Evolutionary conservation across 2,113 vertebrate species (phyloP), one percentile per base, ranked within the genome.

Genomic region (Bagarius yarrelli): DNA sequence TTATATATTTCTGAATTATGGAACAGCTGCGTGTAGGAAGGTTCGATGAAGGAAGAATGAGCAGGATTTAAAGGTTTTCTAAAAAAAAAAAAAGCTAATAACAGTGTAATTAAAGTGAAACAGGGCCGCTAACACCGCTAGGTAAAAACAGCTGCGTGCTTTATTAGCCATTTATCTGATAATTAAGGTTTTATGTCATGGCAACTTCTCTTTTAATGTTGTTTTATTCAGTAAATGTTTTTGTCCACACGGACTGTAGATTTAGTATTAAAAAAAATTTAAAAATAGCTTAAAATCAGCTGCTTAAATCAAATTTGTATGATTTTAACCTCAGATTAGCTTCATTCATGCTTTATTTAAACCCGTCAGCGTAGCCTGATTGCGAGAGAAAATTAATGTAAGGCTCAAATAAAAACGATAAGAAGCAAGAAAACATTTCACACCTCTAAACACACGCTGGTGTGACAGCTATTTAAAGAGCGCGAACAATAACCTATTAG

Each of bases 401-500:
- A 55, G 57, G 57, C 50, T 60, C 30, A 66, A 81, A 84, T 34
- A 63, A 25, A 55, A 52, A 80, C 61, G 52, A 77, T 79, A 60
- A 83, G 25, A 77, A 69, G 53, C 72, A 72, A 77, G 71, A 64
- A 79, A 44, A 76, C 59, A 13, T 72, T 53, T 53, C 19, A 61
- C 67, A 72, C 61, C 56, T 57, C 56, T 60, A 77, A 59, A 73
- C 36, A 72, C 72, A 56, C 81, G 75, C 66, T 36, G 79, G 72
- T 40, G 15, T 6, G 34, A 47, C 36, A 47, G 74, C 23, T 25
- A 76, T 36, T 90, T 88, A 87, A 79, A 76, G 79, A 2, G 55
- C 3, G n/a, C 2, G 75, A 86, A 60, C 40, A 83, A 86, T 87
- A 87, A 85, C 52, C 84, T 83, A 73, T 87, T 85, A 84, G 80